Base-by-base conservation (phyloP, 2,113 vertebrate species). In the Labeo rohita region DNA sequence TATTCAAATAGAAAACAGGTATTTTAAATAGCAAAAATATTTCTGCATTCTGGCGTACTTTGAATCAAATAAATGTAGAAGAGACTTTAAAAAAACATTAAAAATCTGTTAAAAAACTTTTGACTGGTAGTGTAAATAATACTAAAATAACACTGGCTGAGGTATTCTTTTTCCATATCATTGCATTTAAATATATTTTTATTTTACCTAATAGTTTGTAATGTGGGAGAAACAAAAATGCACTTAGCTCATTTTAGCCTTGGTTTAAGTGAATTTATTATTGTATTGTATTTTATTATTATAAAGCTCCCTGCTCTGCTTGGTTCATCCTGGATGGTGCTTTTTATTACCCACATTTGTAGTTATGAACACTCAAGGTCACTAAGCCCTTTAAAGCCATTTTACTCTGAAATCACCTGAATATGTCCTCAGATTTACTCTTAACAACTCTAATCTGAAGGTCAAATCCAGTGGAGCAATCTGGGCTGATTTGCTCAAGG, bases 281-380 rank as follows among this genome's bases (percentile, higher is more conserved):
- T 72, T 21, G 39, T 45, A 72, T n/a, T 43, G 10, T n/a, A n/a
- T n/a, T n/a, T n/a, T n/a, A n/a, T n/a, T n/a, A n/a, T n/a, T n/a
- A n/a, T 72, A 21, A 72, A 45, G 68, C 8, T 72, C 16, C 18
- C 16, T 72, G 16, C 36, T 61, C n/a, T 80, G 10, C 18, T 34
- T 4, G 13, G 7, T 61, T 81, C 61, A 66, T 18, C 16, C 9
- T 18, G 21, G 15, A 10, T 18, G 15, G 16, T 2, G 12, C 23
- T 50, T n/a, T 54, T 34, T 76, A 52, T 76, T 28, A 52, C 74
- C 47, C 11, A 11, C 4, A 28, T 34, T 34, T 68, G 45, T 68
- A 50, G 61, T 68, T 52, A 50, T 82, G 45, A 49, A 68, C 43
- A 66, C 43, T 34, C 21, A 82, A 82, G 23, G 61, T 66, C 8